Base-by-base conservation (phyloP, 2,888 invertebrate species). In the Dysmachus trigonus region DNA sequence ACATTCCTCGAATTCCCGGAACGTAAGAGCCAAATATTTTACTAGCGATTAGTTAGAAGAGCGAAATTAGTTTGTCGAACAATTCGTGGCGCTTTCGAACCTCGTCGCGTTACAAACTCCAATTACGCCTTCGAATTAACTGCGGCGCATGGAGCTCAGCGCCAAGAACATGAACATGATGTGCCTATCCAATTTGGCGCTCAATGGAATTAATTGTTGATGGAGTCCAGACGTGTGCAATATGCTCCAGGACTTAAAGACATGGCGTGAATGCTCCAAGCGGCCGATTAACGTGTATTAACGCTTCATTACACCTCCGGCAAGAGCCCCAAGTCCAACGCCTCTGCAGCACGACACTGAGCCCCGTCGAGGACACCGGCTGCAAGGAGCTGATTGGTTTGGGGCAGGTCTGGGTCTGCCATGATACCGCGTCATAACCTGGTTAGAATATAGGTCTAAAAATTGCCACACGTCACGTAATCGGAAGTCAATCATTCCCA, bases 221-320 rank as follows among this genome's bases (percentile, higher is more conserved):
- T 62, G 51, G 35, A 35, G 62, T 18, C 27, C 35, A 41, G 27
- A 82, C 81, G 33, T 62, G 62, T 82, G 31, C 62, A 33, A 33
- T 22, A 62, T 27, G 22, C 31, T n/a, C 7, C 51, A 79, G 31
- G 22, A 35, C 81, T 33, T 35, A 77, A 77, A 47, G 77, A 62
- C 81, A 35, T 62, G 35, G 81, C 81, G 62, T 35, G 53, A 62
- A 62, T 62, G 62, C 33, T 62, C 83, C 83, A 83, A 83, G 41
- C 41, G 83, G n/a, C 83, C 71, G 83, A 83, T 83, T 83, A 83
- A 72, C 83, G 38, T 41, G 83, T 83, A 71, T 83, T 83, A 83
- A 83, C 83, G 83, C 83, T 83, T 83, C 83, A 83, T 83, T 83
- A 83, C 83, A 72, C 41, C 72, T 83, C 13, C 22, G 31, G 38